Percentiles rank a stretch among this genome's conserved stretches.
phyloP scores from a whole-genome alignment of 2,888 invertebrate species.

The Notodonta ziczac region DNA sequence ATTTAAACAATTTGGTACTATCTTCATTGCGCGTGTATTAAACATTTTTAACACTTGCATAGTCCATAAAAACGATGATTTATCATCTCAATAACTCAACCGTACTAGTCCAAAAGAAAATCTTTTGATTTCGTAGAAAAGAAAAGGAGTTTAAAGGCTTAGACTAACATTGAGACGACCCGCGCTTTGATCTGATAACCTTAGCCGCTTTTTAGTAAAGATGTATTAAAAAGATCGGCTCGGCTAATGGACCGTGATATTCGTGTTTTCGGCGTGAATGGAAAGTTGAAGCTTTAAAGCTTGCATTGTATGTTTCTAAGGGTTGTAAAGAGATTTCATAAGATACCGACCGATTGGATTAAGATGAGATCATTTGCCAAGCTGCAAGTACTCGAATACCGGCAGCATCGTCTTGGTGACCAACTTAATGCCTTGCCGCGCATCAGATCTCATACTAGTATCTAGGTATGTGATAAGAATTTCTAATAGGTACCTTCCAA shows the following conservation, averaged over 20 bases:
- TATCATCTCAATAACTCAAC: neutral
- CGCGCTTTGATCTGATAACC: slow-evolving; percentile 4
- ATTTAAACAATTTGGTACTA: neutral
- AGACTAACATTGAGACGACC: slow-evolving; percentile 1
- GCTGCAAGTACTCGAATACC: too few species aligned
- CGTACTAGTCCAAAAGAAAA: neutral
- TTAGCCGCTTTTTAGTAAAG: neutral
- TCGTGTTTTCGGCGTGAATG: neutral
- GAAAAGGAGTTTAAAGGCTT: neutral
- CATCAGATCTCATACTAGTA: too few species aligned
- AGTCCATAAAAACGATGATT: neutral
- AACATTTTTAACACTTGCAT: neutral
- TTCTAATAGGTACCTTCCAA: too few species aligned
- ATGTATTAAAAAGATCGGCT: slow-evolving; percentile 1
- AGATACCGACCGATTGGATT: too few species aligned
- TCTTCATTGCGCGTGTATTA: neutral
- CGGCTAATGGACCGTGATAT: neutral
- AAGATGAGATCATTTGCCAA: too few species aligned
- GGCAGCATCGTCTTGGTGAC: too few species aligned
- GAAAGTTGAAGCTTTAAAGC: neutral
- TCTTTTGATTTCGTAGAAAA: neutral
- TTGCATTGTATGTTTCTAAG: neutral
- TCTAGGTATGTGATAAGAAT: too few species aligned
- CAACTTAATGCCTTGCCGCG: too few species aligned
- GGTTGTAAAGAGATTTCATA: neutral